Conservation (phyloP, 2,797 vertebrate species). For the Cyclura pinguis region DNA sequence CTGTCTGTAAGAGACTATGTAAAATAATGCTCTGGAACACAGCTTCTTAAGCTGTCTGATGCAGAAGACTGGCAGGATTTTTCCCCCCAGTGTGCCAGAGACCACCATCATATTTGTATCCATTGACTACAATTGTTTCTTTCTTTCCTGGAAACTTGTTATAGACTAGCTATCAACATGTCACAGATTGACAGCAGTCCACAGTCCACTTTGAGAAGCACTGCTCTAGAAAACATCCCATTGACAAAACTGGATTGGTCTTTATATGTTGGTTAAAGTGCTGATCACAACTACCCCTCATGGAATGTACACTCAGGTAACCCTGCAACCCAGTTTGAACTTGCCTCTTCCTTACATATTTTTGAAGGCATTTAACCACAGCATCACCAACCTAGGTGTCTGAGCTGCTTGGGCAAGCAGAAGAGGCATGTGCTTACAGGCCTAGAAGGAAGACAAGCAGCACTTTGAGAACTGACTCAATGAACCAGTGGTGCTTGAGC, state of each 20-base stretch:
- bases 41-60: no score
- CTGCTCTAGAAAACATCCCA: background rate
- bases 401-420: fast-evolving
- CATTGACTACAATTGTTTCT: no score
- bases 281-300: background rate
- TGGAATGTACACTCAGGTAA: background rate
- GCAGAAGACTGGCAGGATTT: no score
- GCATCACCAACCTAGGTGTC: background rate
- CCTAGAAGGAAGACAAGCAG: slow-evolving; percentile 9
- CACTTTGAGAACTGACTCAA: fast-evolving
- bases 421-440: slow-evolving; percentile 37
- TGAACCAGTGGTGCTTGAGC: background rate
- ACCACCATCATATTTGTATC: no score
- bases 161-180: no score
- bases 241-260: background rate
- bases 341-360: slow-evolving; percentile 37
- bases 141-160: no score
- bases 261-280: background rate
- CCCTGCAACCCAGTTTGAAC: background rate
- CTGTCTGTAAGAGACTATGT: background rate
- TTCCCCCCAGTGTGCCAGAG: no score
- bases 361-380: slow-evolving; percentile 36
- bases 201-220: background rate
- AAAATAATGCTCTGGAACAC: background rate
- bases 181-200: no score